Base-by-base conservation (phyloP, 1,140 invertebrate species). In the Acromyrmex heyeri region DNA sequence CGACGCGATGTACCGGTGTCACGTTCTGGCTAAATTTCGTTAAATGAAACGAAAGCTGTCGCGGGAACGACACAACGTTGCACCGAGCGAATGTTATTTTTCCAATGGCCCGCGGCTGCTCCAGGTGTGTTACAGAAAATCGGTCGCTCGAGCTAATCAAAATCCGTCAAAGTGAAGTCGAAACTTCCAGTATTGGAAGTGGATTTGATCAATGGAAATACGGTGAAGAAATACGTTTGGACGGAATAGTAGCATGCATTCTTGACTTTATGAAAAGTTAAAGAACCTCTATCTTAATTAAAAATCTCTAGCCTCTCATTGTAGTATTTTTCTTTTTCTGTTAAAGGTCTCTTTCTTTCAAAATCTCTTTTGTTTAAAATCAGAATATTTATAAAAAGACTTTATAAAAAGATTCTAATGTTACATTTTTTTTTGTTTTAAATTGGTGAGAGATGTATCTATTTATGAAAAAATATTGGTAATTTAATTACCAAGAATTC, bases 141-240 rank as follows among this genome's bases (percentile, higher is more conserved):
- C 38, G 67, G 18, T 82, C 21, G 77, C 16, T 2, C 62, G 77
- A 34, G 14, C 69, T 75, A 83, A 83, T 82, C 55, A 83, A 83
- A 83, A 83, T 75, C 79, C 59, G 79, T 83, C 79, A 83, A 61
- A 83, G 79, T 75, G n/a, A 83, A 83, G 69, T 75, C 55, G 69
- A 61, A 61, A 75, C 55, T 70, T 12, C 34, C 18, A 18, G 53
- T 48, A 83, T 82, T 59, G 79, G 21, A 61, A 24, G 34, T n/a
- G 55, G 53, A 72, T 59, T 59, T 48, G 67, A 82, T 82, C 53
- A 82, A 57, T 30, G 30, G 16, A 21, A 14, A 62, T 50, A 21
- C 38, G 55, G 0, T 38, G 24, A 73, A 62, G 38, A 30, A 59
- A 73, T 18, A 30, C 3, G 3, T 27, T 10, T 7, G 48, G 53